Conservation (phyloP, 2,888 invertebrate species). For the Eledona agricola region DNA sequence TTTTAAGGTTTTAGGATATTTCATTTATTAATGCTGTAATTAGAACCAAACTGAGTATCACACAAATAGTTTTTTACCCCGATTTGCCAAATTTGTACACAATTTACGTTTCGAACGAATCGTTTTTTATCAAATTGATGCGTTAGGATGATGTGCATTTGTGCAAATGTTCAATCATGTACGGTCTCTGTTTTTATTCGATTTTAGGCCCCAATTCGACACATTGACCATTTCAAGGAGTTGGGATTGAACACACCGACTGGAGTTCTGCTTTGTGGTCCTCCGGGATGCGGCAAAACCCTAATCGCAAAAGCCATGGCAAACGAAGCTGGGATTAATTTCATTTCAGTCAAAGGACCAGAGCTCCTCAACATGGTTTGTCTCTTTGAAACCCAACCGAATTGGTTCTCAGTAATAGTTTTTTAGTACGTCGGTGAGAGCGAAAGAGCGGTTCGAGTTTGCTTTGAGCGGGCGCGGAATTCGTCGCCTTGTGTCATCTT, state of each 20-base stretch:
- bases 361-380: slow-evolving; percentile 95
- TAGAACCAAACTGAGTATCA: too few relatives aligned
- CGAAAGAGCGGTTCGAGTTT: slow-evolving; percentile 94
- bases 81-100: too few relatives aligned
- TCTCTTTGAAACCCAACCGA: slow-evolving; percentile 4
- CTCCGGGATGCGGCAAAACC: slow-evolving; percentile 97
- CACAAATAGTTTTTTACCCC: too few relatives aligned
- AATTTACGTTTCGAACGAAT: too few relatives aligned
- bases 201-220: slow-evolving; percentile 84
- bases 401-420: too few relatives aligned
- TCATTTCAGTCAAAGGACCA: slow-evolving; percentile 98
- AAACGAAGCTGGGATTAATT: slow-evolving; percentile 98
- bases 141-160: too few relatives aligned
- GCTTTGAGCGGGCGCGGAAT: slow-evolving; percentile 93
- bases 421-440: slow-evolving; percentile 95
- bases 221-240: slow-evolving; percentile 79
- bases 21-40: too few relatives aligned
- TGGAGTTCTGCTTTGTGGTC: slow-evolving; percentile 94
- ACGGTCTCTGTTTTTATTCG: background rate
- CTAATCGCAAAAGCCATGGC: slow-evolving; percentile 97
- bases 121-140: too few relatives aligned
- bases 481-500: slow-evolving; percentile 98
- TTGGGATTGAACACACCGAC: slow-evolving; percentile 84
- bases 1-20: too few relatives aligned
- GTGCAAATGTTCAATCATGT: too few relatives aligned